Conservation (phyloP, 2,888 invertebrate genomes). For the Drosophila gaucha region DNA sequence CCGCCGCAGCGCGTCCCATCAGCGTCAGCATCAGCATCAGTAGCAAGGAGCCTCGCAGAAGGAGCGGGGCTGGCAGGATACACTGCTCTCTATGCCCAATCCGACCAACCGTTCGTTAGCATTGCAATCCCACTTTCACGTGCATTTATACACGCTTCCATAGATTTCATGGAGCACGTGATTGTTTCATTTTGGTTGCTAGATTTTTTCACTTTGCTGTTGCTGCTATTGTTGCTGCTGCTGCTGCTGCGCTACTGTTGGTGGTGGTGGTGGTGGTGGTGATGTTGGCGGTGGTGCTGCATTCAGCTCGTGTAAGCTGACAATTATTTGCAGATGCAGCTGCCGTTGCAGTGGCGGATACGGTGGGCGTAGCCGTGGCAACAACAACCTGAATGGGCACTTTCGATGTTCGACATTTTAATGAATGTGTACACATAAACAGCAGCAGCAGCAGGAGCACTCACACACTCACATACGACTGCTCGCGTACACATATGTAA, state of each 20-base stretch:
- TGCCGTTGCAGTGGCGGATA: slow-evolving; percentile 45
- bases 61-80: slow-evolving; percentile 31
- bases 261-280: slow-evolving; percentile 22
- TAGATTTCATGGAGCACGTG: slow-evolving; percentile 80
- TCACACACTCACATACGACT: slow-evolving; percentile 20
- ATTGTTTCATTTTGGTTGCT: slow-evolving; percentile 78
- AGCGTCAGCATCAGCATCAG: slow-evolving; percentile 16
- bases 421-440: slow-evolving; percentile 80
- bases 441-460: slow-evolving; percentile 42
- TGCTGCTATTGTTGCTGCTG: slow-evolving; percentile 18
- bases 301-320: slow-evolving; percentile 78
- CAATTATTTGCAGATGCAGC: slow-evolving; percentile 80
- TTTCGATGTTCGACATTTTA: slow-evolving; percentile 81
- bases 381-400: slow-evolving; percentile 79
- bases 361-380: slow-evolving; percentile 71
- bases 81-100: slow-evolving; percentile 23
- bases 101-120: slow-evolving; percentile 26
- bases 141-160: slow-evolving; percentile 77
- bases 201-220: slow-evolving; percentile 37
- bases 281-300: slow-evolving; percentile 43
- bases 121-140: slow-evolving; percentile 74
- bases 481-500: slow-evolving; percentile 35
- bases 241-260: slow-evolving; percentile 13
- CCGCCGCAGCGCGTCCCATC: slow-evolving; percentile 68
- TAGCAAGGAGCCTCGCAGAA: slow-evolving; percentile 35